Conservation (phyloP, 2,113 vertebrate genomes). For the Hippolais icterina region DNA sequence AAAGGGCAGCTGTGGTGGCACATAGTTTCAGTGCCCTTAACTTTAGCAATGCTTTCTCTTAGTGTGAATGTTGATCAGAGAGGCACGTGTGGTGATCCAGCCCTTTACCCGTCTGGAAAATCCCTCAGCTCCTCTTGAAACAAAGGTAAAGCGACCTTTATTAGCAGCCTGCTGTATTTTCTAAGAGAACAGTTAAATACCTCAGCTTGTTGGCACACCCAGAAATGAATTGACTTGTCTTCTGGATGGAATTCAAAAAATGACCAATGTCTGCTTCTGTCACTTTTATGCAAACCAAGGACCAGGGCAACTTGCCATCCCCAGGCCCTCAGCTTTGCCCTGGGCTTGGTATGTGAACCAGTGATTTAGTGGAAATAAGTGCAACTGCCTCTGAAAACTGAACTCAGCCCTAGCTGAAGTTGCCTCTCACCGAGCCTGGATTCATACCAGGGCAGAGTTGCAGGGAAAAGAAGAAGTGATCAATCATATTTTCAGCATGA, state of each 20-base stretch:
- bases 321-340: background rate
- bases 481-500: conserved; percentile 37
- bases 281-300: background rate
- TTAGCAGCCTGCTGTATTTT: background rate
- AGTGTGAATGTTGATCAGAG: background rate
- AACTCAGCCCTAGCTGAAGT: background rate
- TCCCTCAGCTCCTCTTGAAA: background rate
- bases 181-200: background rate
- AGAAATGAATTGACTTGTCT: background rate
- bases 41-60: background rate
- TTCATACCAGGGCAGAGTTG: background rate
- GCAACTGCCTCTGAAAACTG: background rate
- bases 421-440: background rate
- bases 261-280: background rate
- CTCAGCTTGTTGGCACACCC: background rate
- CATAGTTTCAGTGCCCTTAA: background rate
- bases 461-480: background rate
- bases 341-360: background rate
- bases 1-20: background rate
- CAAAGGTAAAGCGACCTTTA: background rate
- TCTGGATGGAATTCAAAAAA: background rate
- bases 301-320: accelerated
- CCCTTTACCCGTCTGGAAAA: background rate
- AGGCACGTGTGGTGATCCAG: background rate
- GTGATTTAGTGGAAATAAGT: background rate